phyloP scores from a whole-genome alignment of 2,888 invertebrate genomes.

The Temnothorax ravouxi region DNA sequence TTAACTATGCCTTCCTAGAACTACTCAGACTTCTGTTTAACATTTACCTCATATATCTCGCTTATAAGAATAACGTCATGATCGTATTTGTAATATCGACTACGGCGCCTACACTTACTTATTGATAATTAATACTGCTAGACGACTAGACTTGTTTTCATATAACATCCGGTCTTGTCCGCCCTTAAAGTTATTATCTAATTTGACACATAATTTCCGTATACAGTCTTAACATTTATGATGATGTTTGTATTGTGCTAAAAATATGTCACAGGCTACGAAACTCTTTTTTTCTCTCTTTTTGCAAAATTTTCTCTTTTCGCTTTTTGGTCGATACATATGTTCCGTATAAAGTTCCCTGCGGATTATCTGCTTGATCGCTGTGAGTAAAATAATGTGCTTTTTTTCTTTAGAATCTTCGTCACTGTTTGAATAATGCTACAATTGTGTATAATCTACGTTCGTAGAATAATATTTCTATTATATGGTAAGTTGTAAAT shows the following conservation, averaged over 20 bases:
- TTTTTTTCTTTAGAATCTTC: constrained; percentile 66
- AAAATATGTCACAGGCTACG: constrained; percentile 76
- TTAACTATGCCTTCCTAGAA: constrained; percentile 71
- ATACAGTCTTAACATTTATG: constrained; percentile 82
- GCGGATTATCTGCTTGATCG: constrained; percentile 59
- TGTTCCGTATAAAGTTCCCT: constrained; percentile 62
- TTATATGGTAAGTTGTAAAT: constrained; percentile 48
- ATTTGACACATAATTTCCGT: constrained; percentile 83
- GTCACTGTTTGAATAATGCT: constrained; percentile 59
- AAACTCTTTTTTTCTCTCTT: constrained; percentile 55
- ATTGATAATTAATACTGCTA: constrained; percentile 68
- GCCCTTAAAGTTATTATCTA: constrained; percentile 73
- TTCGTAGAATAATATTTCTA: constrained; percentile 35
- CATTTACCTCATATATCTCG: constrained; percentile 66
- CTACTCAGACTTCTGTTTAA: constrained; percentile 81
- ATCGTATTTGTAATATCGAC: constrained; percentile 69
- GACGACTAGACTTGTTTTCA: constrained; percentile 66
- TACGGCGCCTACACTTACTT: constrained; percentile 69
- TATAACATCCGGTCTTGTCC: constrained; percentile 60
- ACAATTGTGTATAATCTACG: constrained; percentile 38
- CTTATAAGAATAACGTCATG: constrained; percentile 79
- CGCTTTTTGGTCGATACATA: constrained; percentile 64
- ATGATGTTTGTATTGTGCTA: constrained; percentile 77
- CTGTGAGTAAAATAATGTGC: constrained; percentile 69
- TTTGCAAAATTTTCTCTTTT: constrained; percentile 49